phyloP scores from a whole-genome alignment of 2,113 vertebrate genomes.

The Chaetodon auriga region DNA sequence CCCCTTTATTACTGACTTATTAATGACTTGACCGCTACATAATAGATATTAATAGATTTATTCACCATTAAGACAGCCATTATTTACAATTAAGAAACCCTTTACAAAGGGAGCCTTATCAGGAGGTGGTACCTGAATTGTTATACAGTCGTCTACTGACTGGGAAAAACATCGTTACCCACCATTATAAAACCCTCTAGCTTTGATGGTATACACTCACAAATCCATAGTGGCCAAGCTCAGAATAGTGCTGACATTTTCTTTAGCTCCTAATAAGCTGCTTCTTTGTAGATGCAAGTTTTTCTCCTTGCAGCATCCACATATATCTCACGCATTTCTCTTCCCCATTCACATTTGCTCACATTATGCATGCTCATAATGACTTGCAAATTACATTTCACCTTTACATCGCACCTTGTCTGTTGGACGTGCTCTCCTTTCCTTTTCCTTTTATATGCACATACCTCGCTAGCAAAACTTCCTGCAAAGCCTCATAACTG shows the following conservation, averaged over 20 bases:
- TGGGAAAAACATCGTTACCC: not conserved
- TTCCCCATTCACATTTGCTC: not conserved
- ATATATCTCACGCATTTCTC: not conserved
- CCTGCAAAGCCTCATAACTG: not conserved
- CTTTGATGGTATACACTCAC: not conserved
- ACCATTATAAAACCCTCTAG: not conserved
- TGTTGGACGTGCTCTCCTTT: not conserved
- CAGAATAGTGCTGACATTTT: conserved; percentile 1
- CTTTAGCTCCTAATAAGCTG: not conserved
- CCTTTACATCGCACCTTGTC: conserved; percentile 14
- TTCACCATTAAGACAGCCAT: not conserved
- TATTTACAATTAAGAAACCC: no score
- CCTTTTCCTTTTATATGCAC: not conserved
- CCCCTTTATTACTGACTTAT: not conserved
- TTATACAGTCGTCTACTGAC: not conserved
- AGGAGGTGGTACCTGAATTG: not conserved
- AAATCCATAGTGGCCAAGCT: not conserved
- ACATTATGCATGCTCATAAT: conserved; percentile 11
- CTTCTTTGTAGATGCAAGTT: not conserved
- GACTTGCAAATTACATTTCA: conserved; percentile 42
- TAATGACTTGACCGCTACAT: not conserved
- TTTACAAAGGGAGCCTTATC: no score
- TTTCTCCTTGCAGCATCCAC: not conserved
- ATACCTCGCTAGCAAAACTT: not conserved
- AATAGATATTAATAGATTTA: not conserved